phyloP scores from a whole-genome alignment of 2,113 vertebrate genomes.

The Thamnophis sirtalis region DNA sequence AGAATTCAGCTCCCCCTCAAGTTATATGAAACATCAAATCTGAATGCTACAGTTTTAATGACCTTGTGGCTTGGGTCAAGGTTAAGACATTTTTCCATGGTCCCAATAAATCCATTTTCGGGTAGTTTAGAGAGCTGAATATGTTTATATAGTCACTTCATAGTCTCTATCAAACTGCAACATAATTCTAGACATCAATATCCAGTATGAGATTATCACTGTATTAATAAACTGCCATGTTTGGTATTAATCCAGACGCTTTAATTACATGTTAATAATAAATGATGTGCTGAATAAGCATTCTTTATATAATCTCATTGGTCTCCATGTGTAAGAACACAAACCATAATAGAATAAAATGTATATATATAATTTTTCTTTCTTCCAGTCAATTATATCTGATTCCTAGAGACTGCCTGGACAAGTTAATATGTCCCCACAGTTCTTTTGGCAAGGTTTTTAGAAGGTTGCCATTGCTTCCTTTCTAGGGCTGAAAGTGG shows the following conservation, averaged over 20 bases:
- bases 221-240: conserved; percentile 25
- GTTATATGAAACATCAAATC: not conserved
- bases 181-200: conserved; percentile 25
- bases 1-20: not conserved
- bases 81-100: not conserved
- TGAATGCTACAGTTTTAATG: not conserved
- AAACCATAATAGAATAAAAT: not conserved
- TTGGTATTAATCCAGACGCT: not conserved
- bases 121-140: conserved; percentile 11
- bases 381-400: too few species aligned
- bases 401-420: too few species aligned
- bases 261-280: not conserved
- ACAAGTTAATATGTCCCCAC: too few species aligned
- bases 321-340: conserved; percentile 5
- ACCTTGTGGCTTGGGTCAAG: not conserved
- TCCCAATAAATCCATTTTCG: not conserved
- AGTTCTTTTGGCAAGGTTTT: too few species aligned
- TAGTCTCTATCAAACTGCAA: conserved; percentile 19
- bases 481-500: too few species aligned
- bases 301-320: conserved; percentile 7
- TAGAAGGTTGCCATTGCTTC: too few species aligned
- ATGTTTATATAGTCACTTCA: conserved; percentile 35
- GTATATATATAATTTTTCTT: not conserved
- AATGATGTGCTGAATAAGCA: not conserved
- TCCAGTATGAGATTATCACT: not conserved